Evolutionary conservation across 2,113 vertebrate species (phyloP), one percentile per base, ranked within the genome.

Genomic region (Coracopsis vasa): DNA sequence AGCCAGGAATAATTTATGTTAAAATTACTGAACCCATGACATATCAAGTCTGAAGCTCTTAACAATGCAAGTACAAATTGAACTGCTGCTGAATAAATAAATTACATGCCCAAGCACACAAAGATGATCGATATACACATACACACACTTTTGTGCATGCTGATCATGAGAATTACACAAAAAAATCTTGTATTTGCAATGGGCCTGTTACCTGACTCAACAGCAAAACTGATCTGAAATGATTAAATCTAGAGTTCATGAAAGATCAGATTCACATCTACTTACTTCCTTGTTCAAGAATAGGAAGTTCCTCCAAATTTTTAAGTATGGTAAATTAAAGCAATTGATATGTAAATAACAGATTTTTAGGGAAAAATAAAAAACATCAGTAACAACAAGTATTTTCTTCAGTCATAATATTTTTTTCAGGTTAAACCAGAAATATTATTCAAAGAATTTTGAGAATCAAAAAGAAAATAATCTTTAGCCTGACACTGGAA

Each of bases 1-100:
- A 91, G 74, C 67, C 86, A 91, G 78, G 94, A 97, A 94, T 95
- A 97, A 97, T 95, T 93, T 92, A 88, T 86, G 44, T 72, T 88
- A 95, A 97, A 97, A 96, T 72, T 77, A 95, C 70, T 83, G 81
- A 90, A 89, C 56, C 39, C 80, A 65, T 20, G 92, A 79, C 88
- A 86, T 91, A 92, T 47, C 50, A 93, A 82, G 56, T 70, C 79
- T 92, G 80, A 94, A 77, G 84, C 95, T 94, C 86, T 95, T 95
- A 85, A 39, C 58, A 94, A 74, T 74, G 27, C 35, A 37, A 41
- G 24, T 44, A 86, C 24, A 88, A 90, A 89, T 0, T 48, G 19
- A 94, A 88, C 35, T 44, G 33, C 54, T 86, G 51, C 42, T 81
- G 51, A 75, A 89, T 80, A 79, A 92, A 93, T 62, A 54, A 92